Evolutionary conservation across 2,797 vertebrate genomes (phyloP).

Genomic region (Mus caroli): DNA sequence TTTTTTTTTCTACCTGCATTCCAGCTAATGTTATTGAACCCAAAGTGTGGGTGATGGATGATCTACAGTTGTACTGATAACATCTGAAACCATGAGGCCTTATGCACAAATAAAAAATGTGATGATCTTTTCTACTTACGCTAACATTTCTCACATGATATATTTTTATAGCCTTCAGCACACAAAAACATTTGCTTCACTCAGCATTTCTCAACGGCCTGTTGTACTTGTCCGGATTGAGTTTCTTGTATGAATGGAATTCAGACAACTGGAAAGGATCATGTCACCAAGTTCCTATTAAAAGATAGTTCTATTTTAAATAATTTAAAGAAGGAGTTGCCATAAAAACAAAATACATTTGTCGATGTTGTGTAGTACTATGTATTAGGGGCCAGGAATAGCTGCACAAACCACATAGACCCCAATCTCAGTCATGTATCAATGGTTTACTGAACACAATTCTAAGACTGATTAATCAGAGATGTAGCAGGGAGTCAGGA

Average conservation of each 20-base stretch:
- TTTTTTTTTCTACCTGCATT: neutral
- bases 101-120: neutral
- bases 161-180: neutral
- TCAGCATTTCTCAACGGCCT: neutral
- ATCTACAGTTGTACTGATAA: neutral
- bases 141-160: neutral
- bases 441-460: neutral
- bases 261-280: neutral
- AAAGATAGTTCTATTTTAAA: neutral
- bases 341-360: neutral
- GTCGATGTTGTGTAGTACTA: neutral
- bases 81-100: neutral
- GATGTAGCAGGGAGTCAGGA: neutral
- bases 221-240: neutral
- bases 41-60: too few relatives aligned
- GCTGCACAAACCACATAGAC: neutral
- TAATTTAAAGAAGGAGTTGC: neutral
- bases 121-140: too few relatives aligned
- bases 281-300: neutral
- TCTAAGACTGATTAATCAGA: neutral
- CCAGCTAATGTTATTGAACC: neutral
- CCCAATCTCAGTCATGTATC: neutral
- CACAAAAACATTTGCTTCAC: neutral
- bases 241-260: slow-evolving; percentile 22
- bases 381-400: neutral